Conservation (phyloP, 2,888 invertebrate species). For the Drosophila maculinotata region DNA sequence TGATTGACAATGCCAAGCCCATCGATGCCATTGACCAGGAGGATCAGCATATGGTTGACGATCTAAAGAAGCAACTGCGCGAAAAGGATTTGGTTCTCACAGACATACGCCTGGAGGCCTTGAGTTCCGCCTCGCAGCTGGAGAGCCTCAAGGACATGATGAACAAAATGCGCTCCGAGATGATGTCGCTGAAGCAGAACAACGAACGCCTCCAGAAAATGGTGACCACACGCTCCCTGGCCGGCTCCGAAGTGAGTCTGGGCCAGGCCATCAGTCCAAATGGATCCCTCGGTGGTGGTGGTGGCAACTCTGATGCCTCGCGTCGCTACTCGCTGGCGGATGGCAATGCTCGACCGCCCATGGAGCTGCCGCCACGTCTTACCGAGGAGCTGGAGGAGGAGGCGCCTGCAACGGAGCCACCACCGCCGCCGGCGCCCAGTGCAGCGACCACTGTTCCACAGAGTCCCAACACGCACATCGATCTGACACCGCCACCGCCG, state of each 20-base stretch:
- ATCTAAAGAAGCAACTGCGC: slow-evolving; percentile 95
- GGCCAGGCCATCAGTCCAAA: slow-evolving; percentile 85
- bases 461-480: slow-evolving; percentile 84
- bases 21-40: slow-evolving; percentile 85
- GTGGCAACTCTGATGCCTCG: slow-evolving; percentile 85
- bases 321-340: slow-evolving; percentile 88
- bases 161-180: slow-evolving; percentile 97
- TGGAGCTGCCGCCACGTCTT: slow-evolving; percentile 84
- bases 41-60: slow-evolving; percentile 88
- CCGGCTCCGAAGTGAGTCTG: slow-evolving; percentile 88
- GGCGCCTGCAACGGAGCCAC: slow-evolving; percentile 84
- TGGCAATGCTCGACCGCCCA: slow-evolving; percentile 84
- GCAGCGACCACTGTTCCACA: slow-evolving; percentile 61
- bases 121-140: slow-evolving; percentile 98
- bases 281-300: slow-evolving; percentile 77
- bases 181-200: slow-evolving; percentile 98
- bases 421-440: slow-evolving; percentile 81
- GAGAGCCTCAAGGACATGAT: slow-evolving; percentile 98
- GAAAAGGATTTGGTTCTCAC: slow-evolving; percentile 98
- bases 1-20: slow-evolving; percentile 85
- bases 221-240: slow-evolving; percentile 89
- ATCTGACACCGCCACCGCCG: slow-evolving; percentile 85
- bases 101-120: slow-evolving; percentile 97
- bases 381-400: slow-evolving; percentile 85
- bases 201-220: slow-evolving; percentile 96